A percentile compares a stretch with the other conserved stretches of the same genome.
Conservation (phyloP, 2,888 invertebrate species). For the Cephus pulcher region DNA sequence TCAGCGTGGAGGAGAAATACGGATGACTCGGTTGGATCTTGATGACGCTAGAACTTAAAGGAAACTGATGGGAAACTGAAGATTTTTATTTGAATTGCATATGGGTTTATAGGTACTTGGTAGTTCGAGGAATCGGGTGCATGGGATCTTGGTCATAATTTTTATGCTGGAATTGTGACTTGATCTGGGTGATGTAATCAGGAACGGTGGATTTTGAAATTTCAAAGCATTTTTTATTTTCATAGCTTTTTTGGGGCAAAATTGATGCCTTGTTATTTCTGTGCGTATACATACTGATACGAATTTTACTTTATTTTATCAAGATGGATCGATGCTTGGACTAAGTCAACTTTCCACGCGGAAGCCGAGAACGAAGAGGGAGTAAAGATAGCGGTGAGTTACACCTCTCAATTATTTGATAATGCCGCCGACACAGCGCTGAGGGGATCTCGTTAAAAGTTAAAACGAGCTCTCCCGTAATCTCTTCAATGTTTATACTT, state of each 20-base stretch:
- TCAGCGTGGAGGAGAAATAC: not conserved
- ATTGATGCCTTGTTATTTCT: not conserved
- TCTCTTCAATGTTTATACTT: constrained; percentile 65
- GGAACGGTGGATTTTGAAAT: not conserved
- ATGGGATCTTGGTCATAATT: not conserved
- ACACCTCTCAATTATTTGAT: constrained; percentile 67
- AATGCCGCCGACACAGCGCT: constrained; percentile 64
- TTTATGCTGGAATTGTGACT: not conserved
- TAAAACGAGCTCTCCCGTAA: constrained; percentile 65
- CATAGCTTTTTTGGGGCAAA: not conserved
- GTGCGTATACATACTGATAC: not conserved
- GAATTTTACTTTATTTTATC: not conserved
- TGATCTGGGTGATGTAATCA: not conserved
- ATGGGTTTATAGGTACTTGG: not conserved
- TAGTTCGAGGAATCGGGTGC: not conserved
- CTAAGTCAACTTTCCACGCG: not conserved
- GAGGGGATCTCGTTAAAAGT: constrained; percentile 66
- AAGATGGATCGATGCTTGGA: not conserved
- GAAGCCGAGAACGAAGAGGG: not conserved
- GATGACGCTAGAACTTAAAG: not conserved
- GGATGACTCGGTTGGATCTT: constrained; percentile 9
- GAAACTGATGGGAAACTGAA: not conserved
- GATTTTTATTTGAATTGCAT: constrained; percentile 21
- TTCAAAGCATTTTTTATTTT: not conserved
- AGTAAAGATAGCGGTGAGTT: constrained; percentile 60